Conservation (phyloP, 2,888 invertebrate genomes). For the Lissocephala sabroskyi region DNA sequence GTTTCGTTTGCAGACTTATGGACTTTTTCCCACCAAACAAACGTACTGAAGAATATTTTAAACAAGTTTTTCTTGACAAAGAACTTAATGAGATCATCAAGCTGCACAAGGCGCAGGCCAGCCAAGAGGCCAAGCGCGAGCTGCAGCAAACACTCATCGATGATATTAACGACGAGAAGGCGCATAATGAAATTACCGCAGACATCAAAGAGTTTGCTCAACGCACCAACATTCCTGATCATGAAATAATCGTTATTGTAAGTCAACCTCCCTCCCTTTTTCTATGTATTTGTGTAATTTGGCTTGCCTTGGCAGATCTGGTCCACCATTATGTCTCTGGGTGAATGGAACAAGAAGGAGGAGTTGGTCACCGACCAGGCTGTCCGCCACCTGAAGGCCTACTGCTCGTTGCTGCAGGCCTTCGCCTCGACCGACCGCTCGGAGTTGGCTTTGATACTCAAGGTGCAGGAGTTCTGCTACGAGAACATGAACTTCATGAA, state of each 20-base stretch:
- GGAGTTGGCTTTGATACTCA: conserved; percentile 89
- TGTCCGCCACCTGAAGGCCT: conserved; percentile 88
- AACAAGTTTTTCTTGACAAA: conserved; percentile 84
- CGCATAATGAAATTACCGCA: conserved; percentile 87
- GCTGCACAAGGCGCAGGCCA: conserved; percentile 87
- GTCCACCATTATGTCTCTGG: conserved; percentile 94
- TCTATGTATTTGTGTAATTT: background rate
- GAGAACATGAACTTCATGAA: conserved; percentile 99
- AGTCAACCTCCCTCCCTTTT: conserved; percentile 46
- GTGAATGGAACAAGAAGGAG: conserved; percentile 99
- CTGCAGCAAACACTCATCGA: conserved; percentile 86
- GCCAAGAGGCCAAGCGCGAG: conserved; percentile 87
- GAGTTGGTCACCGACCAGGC: conserved; percentile 97
- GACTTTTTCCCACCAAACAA: conserved; percentile 96
- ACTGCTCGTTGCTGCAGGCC: conserved; percentile 88
- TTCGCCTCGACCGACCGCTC: conserved; percentile 90
- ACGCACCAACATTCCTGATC: conserved; percentile 89
- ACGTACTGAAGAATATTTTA: conserved; percentile 90
- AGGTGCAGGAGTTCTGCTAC: conserved; percentile 98
- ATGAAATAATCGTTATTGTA: conserved; percentile 90
- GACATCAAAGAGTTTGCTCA: conserved; percentile 90
- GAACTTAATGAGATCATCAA: conserved; percentile 86
- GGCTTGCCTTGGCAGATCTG: conserved; percentile 79
- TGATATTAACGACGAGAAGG: conserved; percentile 89
- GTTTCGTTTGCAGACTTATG: conserved; percentile 81